phyloP scores from a whole-genome alignment of 2,113 vertebrate species.

The Vimba vimba region DNA sequence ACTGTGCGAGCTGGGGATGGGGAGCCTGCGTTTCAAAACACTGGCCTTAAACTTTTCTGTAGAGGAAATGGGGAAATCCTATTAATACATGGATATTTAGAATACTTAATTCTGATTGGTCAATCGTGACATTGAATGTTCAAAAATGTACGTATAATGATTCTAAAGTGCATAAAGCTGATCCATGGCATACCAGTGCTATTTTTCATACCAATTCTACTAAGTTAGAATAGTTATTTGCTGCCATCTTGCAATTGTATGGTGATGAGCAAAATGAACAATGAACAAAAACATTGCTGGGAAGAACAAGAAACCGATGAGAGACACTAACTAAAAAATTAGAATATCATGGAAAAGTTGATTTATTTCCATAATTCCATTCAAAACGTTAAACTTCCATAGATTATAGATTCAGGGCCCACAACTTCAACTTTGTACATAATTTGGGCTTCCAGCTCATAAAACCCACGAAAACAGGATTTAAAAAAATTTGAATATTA shows the following conservation, averaged over 20 bases:
- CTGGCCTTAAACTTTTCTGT: constrained; percentile 61
- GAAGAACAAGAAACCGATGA: not conserved
- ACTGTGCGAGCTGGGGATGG: constrained; percentile 65
- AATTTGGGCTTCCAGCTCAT: too few relatives aligned
- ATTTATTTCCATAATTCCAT: too few relatives aligned
- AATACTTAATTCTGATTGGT: not conserved
- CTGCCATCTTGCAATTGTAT: not conserved
- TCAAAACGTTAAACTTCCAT: too few relatives aligned
- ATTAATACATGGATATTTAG: not conserved
- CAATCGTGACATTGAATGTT: not conserved
- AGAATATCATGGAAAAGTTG: too few relatives aligned
- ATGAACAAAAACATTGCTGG: not conserved
- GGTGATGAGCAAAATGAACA: not conserved
- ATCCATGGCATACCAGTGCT: not conserved
- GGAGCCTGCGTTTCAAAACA: constrained; percentile 69
- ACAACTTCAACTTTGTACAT: too few relatives aligned
- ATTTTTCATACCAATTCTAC: not conserved
- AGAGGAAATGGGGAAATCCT: constrained; percentile 67
- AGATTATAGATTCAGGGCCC: too few relatives aligned
- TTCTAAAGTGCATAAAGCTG: not conserved
- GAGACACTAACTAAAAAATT: not conserved
- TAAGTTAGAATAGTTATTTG: not conserved
- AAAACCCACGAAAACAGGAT: too few relatives aligned
- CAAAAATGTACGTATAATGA: not conserved
- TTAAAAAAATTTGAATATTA: too few relatives aligned